Percentiles rank a stretch among this genome's conserved stretches.
These are phyloP conservation scores for Lathronympha strigana DNA, from an alignment of 2,888 invertebrate genomes.

Conservation along the genomic window DNA sequence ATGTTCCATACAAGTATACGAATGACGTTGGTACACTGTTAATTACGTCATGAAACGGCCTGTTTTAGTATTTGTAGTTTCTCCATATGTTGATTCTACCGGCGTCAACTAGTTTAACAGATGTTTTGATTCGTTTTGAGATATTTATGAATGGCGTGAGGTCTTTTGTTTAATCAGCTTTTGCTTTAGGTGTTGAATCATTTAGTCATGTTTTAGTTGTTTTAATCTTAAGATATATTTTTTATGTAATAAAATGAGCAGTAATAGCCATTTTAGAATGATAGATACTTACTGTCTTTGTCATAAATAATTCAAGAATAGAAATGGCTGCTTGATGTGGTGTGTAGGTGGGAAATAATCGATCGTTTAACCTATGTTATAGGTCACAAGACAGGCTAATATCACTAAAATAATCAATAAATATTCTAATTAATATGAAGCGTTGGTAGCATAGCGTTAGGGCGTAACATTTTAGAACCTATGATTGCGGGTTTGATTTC, in stretches of 20 bases:
- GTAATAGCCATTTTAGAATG: no score
- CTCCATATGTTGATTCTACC: constrained; percentile 20
- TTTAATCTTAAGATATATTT: no score
- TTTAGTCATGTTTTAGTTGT: background rate
- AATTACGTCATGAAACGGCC: constrained; percentile 22
- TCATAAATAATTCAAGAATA: background rate
- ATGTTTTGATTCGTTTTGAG: constrained; percentile 34
- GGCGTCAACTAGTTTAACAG: constrained; percentile 17
- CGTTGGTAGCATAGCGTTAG: no score
- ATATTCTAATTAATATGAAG: no score
- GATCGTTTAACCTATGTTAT: background rate
- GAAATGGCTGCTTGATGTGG: background rate
- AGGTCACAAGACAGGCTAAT: background rate
- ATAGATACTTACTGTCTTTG: no score
- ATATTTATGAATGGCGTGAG: constrained; percentile 25
- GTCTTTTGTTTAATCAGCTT: constrained; percentile 33
- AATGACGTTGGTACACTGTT: constrained; percentile 8
- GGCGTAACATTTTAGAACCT: no score
- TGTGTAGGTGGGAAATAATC: background rate
- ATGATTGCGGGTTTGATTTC: no score
- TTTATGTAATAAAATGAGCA: no score
- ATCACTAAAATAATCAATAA: no score
- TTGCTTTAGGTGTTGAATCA: background rate
- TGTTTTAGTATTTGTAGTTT: background rate
- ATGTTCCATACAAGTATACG: no score